Evolutionary conservation across 2,113 vertebrate species (phyloP), one percentile per base, ranked within the genome.

Genomic region (Nanorana parkeri): DNA sequence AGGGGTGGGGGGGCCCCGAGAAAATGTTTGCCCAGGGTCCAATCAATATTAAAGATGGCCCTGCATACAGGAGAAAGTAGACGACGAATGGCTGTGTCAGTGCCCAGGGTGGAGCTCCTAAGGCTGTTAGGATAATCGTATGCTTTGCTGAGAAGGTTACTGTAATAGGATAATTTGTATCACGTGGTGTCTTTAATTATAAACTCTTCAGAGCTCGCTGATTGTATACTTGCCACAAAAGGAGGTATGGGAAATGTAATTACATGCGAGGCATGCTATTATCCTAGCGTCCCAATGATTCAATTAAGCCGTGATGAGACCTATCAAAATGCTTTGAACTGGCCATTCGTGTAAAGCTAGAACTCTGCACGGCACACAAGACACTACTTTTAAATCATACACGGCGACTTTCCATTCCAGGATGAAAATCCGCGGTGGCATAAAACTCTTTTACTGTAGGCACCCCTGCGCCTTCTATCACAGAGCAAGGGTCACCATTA

Each of bases 91-190:
- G n/a, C n/a, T n/a, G n/a, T n/a, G n/a, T n/a, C n/a, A 63, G 55
- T 61, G 71, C 47, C 10, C 41, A 51, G 23, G 23, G 19, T 24
- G 58, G 58, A 64, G 52, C n/a, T 29, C 21, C 20, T 63, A 56
- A 56, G 19, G 21, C 23, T 23, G 36, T 54, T 24, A 23, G 69
- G 26, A 56, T 81, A 74, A 74, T 66, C 60, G 36, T 32, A 63
- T 74, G 69, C 36, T 74, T 74, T 15, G 58, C 69, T 54, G 20
- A 8, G 55, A 74, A 74, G 79, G 60, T 81, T 81, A 66, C 68
- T 56, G 58, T 73, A 81, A 81, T 74, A 74, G 47, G 72, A 81
- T 81, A 73, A 81, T 74, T 61, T 80, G 56, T 20, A 58, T 51
- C 21, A 32, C 7, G 51, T 72, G 36, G n/a, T 28, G n/a, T 74